phyloP scores from a whole-genome alignment of 2,113 vertebrate species.

The Oryzias celebensis region DNA sequence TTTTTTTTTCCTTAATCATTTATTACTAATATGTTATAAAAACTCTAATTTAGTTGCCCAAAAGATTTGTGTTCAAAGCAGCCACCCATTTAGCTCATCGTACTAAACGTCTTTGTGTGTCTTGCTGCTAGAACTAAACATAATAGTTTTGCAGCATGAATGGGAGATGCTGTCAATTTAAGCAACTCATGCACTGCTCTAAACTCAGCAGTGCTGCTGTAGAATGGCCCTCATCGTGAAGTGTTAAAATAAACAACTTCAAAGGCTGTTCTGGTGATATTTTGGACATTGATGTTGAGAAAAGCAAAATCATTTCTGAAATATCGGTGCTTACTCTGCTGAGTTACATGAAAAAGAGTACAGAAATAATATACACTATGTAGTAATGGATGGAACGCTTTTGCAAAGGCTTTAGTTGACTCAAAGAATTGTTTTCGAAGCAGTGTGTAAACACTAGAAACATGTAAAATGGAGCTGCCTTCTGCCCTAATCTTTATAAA shows the following conservation, averaged over 20 bases:
- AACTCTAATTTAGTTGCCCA: slow-evolving; percentile 54
- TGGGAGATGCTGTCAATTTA: slow-evolving; percentile 58
- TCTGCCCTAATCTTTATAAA: slow-evolving; percentile 36
- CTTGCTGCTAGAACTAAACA: slow-evolving; percentile 61
- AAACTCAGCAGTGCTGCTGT: slow-evolving; percentile 44
- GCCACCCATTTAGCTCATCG: slow-evolving; percentile 58
- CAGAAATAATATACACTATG: slow-evolving; percentile 53
- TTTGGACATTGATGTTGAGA: slow-evolving; percentile 36
- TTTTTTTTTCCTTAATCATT: slow-evolving; percentile 36
- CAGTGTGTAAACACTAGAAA: too few species aligned
- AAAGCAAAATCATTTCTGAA: slow-evolving; percentile 65
- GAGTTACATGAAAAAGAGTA: slow-evolving; percentile 30
- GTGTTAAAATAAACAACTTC: too few species aligned
- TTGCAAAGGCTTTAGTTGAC: too few species aligned
- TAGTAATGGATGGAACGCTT: slow-evolving; percentile 38
- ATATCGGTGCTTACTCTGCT: slow-evolving; percentile 69
- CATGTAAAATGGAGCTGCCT: slow-evolving; percentile 2
- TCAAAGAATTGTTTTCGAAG: too few species aligned
- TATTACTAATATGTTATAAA: slow-evolving; percentile 52
- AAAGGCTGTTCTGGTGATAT: too few species aligned
- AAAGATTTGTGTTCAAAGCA: slow-evolving; percentile 45
- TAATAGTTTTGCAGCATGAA: slow-evolving; percentile 64
- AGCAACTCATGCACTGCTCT: slow-evolving; percentile 47
- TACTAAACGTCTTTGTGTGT: slow-evolving; percentile 56
- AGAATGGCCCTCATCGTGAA: slow-evolving; percentile 34